A percentile compares a stretch with the other conserved stretches of the same genome.
Conservation (phyloP, 1,140 invertebrate species). For the Drosophila willistoni region DNA sequence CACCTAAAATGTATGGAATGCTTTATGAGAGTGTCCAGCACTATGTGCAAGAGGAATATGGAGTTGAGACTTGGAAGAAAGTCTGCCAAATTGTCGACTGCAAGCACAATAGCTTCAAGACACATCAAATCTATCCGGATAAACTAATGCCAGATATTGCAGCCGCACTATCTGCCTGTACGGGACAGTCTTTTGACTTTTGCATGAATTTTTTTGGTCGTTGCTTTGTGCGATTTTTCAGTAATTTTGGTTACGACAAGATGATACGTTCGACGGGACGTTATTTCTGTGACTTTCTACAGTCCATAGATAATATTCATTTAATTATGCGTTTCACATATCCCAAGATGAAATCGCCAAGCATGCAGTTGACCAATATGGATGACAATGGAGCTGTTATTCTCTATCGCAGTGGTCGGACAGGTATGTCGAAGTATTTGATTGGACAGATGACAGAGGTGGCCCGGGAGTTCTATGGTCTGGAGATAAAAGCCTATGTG, state of each 20-base stretch:
- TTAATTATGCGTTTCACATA: conserved; percentile 95
- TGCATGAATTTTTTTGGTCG: conserved; percentile 94
- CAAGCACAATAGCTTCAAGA: conserved; percentile 89
- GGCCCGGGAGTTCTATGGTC: conserved; percentile 90
- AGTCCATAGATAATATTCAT: conserved; percentile 95
- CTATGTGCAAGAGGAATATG: conserved; percentile 92
- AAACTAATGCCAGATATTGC: conserved; percentile 90
- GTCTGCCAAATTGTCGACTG: conserved; percentile 89
- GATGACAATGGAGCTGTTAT: conserved; percentile 91
- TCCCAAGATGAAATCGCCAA: conserved; percentile 94
- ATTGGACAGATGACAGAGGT: conserved; percentile 93
- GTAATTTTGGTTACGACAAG: conserved; percentile 92
- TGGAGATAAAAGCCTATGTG: conserved; percentile 88
- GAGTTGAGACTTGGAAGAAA: conserved; percentile 90
- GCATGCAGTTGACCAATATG: conserved; percentile 92
- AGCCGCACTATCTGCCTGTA: conserved; percentile 84
- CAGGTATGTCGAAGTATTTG: conserved; percentile 93
- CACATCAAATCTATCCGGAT: conserved; percentile 92
- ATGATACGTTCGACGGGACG: conserved; percentile 92
- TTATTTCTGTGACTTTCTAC: conserved; percentile 93
- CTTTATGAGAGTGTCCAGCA: conserved; percentile 92
- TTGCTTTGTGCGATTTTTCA: conserved; percentile 94
- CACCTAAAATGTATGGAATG: conserved; percentile 91
- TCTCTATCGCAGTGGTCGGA: conserved; percentile 90
- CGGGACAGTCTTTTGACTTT: conserved; percentile 86